These are phyloP conservation scores for Galeopsomyia nigrocyanea DNA, from an alignment of 2,888 invertebrate genomes.

Conservation along the genomic window DNA sequence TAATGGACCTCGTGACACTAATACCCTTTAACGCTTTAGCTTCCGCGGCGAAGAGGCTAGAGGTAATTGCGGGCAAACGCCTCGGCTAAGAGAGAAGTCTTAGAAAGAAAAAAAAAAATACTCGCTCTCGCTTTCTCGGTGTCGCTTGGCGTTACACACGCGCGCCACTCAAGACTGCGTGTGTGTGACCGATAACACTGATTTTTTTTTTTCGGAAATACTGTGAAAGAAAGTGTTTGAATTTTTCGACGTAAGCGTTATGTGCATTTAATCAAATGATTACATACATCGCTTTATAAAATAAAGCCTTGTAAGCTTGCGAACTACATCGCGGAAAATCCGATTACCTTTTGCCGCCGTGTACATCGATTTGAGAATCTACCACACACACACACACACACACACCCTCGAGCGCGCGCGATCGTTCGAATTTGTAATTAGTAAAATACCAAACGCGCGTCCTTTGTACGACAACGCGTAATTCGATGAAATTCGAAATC, in stretches of 20 bases:
- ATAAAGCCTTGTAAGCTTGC: no score
- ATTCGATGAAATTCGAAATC: conserved; percentile 17
- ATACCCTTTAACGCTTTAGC: conserved; percentile 28
- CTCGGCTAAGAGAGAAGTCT: conserved; percentile 26
- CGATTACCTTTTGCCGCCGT: no score
- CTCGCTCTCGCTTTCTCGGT: background rate
- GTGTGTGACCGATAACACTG: background rate
- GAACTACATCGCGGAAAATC: no score
- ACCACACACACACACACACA: no score
- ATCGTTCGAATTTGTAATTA: background rate
- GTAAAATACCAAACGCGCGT: no score
- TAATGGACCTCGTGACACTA: conserved; percentile 45
- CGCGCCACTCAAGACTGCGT: conserved; percentile 3
- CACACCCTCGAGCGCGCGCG: background rate
- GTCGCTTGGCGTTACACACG: conserved; percentile 10
- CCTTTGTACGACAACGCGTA: no score
- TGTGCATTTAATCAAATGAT: no score
- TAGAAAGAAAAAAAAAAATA: conserved; percentile 37
- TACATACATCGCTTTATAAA: no score
- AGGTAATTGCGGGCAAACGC: conserved; percentile 31
- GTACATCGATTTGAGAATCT: no score
- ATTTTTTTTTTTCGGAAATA: background rate
- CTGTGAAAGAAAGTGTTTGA: background rate
- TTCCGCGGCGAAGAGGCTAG: background rate
- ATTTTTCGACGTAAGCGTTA: background rate